Conservation (phyloP, 2,113 vertebrate genomes). For the Phylloscopus trochilus region DNA sequence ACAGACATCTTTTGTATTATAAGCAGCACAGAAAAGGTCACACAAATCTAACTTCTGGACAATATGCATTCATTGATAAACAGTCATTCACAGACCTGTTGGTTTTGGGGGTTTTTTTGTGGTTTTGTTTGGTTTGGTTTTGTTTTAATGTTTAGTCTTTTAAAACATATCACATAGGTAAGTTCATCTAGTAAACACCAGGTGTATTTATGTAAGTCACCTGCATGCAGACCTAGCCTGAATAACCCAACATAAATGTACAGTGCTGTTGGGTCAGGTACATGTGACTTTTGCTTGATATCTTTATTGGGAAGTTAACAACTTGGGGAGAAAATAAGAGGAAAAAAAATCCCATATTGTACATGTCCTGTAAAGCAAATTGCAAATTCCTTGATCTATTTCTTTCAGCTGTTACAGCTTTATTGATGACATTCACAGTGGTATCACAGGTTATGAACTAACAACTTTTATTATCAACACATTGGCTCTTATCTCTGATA, state of each 20-base stretch:
- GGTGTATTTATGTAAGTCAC: not conserved
- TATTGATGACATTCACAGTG: not conserved
- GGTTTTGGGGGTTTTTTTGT: not conserved
- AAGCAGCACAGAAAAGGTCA: not conserved
- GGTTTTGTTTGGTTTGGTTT: no score
- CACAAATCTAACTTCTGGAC: not conserved
- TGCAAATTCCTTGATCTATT: not conserved
- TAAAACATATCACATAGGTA: not conserved
- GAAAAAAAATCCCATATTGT: rapidly evolving
- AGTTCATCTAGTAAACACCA: not conserved
- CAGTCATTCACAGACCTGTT: not conserved
- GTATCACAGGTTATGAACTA: not conserved
- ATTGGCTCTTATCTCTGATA: not conserved
- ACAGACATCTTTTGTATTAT: not conserved
- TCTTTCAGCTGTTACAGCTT: not conserved
- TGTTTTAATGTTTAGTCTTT: not conserved
- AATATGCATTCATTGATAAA: not conserved
- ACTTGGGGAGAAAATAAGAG: not conserved
- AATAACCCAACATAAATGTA: not conserved
- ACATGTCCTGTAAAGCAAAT: not conserved
- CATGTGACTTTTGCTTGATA: not conserved
- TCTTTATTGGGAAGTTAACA: not conserved
- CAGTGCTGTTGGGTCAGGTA: not conserved
- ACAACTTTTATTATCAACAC: not conserved
- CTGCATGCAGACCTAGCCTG: not conserved